Evolutionary conservation across 2,113 vertebrate species (phyloP).

Genomic region (Felis catus): F.catus_Fca126_mat1.0 CM031414.1:112125001-112125500

Average conservation of each 20-base stretch:
- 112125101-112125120: neutral
- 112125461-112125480: neutral
- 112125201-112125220: neutral
- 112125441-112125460: neutral
- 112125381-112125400: slow-evolving; percentile 21
- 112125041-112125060: neutral
- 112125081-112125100: neutral
- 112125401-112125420: neutral
- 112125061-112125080: neutral
- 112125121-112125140: neutral
- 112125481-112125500: neutral
- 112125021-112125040: neutral
- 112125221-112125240: neutral
- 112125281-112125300: neutral
- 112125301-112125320: slow-evolving; percentile 20
- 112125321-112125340: neutral
- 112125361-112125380: slow-evolving; percentile 26
- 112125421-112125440: neutral
- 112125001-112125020: neutral
- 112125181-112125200: neutral
- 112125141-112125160: neutral
- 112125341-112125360: slow-evolving; percentile 34
- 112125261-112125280: neutral
- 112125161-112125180: neutral
- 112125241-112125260: neutral